Evolutionary conservation across 2,113 vertebrate genomes (phyloP), one percentile per base, ranked within the genome.

Genomic region (Cynocephalus volans): DNA sequence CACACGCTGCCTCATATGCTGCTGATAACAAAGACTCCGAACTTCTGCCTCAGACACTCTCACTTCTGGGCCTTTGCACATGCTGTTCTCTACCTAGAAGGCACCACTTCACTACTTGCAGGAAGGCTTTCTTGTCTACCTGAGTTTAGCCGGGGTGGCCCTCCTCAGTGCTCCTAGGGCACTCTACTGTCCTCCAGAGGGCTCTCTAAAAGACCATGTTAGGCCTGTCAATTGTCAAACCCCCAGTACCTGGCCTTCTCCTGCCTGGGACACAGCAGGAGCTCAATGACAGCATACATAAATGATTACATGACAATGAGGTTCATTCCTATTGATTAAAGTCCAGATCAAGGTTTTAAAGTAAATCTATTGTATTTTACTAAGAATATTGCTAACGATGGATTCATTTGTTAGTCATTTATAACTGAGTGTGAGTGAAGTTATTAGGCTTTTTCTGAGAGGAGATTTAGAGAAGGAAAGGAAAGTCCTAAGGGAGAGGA

Each of bases 1-100:
- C 99, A 99, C 98, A 99, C 98, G 21, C 67, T 99, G 2, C 45
- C 28, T 13, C 58, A 14, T 6, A 23, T 26, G n/a, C 90, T 14
- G 23, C 28, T 48, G 23, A 84, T 1, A 1, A 36, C 58, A 18
- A 33, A 73, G 45, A 52, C 36, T 18, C 89, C 28, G 23, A 15
- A 60, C 31, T 2, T 48, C 18, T 0, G 12, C 36, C 31, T 28
- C 18, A 12, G 60, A 23, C 14, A 4, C 17, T 33, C 33, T 54
- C 41, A 64, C 33, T 19, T 11, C 48, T 31, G 12, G 48, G 48
- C 33, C 54, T 23, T 54, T 36, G 58, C 6, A 75, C 21, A 3
- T 15, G 17, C 33, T 14, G 0, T 54, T 41, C 41, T 62, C 69
- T 64, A n/a, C 54, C 69, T 28, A 6, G 54, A 62, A 36, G 5